These are phyloP conservation scores for Drosophila meridionalis DNA, from an alignment of 2,888 invertebrate species.

Conservation along the genomic window DNA sequence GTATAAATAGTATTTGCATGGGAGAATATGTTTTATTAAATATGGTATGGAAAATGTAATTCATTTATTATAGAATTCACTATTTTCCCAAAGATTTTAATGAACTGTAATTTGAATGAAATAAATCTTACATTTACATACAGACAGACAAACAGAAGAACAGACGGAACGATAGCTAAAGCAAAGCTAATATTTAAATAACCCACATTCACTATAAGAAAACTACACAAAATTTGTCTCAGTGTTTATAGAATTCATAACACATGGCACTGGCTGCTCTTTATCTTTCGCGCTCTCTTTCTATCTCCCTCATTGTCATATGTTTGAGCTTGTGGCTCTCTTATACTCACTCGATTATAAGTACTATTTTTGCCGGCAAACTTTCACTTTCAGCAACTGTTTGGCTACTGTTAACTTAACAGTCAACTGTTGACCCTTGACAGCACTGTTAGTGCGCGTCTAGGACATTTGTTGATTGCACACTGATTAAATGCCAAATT, in stretches of 20 bases:
- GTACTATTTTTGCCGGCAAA: conserved; percentile 42
- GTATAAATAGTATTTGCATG: too few relatives aligned
- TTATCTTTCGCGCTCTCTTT: conserved; percentile 7
- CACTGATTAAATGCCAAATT: conserved; percentile 34
- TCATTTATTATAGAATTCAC: neutral
- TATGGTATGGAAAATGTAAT: too few relatives aligned
- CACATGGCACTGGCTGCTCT: conserved; percentile 8
- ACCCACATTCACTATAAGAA: too few relatives aligned
- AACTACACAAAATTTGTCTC: neutral
- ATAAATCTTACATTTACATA: too few relatives aligned
- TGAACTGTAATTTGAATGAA: too few relatives aligned
- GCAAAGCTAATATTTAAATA: neutral
- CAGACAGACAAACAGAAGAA: neutral
- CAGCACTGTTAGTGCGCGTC: conserved; percentile 17
- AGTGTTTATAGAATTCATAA: conserved; percentile 44
- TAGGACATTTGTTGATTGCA: conserved; percentile 53
- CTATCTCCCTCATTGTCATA: conserved; percentile 32
- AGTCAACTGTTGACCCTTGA: neutral
- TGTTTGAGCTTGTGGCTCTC: conserved; percentile 30
- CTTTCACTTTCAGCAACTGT: conserved; percentile 47
- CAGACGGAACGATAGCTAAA: neutral
- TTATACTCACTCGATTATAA: conserved; percentile 46
- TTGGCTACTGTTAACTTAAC: conserved; percentile 29
- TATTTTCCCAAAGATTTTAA: too few relatives aligned
- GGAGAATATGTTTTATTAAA: too few relatives aligned